These are phyloP conservation scores for Caenorhabditis sp. DNA, from an alignment of 2,888 invertebrate species.

Conservation along the genomic window DNA sequence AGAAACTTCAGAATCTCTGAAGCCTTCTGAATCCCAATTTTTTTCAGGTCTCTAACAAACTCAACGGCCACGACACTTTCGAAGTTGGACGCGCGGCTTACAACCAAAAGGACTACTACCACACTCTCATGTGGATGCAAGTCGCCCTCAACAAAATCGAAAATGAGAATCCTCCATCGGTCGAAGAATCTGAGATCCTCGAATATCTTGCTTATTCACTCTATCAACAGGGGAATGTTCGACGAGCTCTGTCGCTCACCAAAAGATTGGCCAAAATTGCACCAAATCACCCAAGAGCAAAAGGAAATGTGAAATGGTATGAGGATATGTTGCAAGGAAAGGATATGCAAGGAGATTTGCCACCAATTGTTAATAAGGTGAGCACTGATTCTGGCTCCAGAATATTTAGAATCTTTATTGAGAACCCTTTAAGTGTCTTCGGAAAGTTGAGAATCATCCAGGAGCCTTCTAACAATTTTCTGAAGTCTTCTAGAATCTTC, in stretches of 20 bases:
- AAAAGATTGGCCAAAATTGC: slow-evolving; percentile 82
- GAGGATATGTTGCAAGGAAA: slow-evolving; percentile 79
- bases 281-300: slow-evolving; percentile 82
- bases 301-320: slow-evolving; percentile 89
- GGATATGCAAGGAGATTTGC: slow-evolving; percentile 69
- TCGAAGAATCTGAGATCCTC: slow-evolving; percentile 76
- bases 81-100: slow-evolving; percentile 92
- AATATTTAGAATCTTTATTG: too few relatives aligned
- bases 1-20: too few relatives aligned
- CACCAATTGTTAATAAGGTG: slow-evolving; percentile 63
- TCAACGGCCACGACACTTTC: slow-evolving; percentile 88
- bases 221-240: slow-evolving; percentile 85
- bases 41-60: slow-evolving; percentile 45
- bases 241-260: slow-evolving; percentile 86
- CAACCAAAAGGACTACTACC: slow-evolving; percentile 88
- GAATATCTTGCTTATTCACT: slow-evolving; percentile 94
- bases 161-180: slow-evolving; percentile 50
- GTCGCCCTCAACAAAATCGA: slow-evolving; percentile 59
- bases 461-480: too few relatives aligned
- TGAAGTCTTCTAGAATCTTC: too few relatives aligned
- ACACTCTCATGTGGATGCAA: slow-evolving; percentile 93
- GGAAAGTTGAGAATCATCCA: too few relatives aligned
- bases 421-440: too few relatives aligned
- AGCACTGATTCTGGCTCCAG: background rate
- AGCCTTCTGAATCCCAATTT: too few relatives aligned